A percentile compares a stretch with the other conserved stretches of the same genome.
phyloP scores from a whole-genome alignment of 2,113 vertebrate species.

The Conger conger region DNA sequence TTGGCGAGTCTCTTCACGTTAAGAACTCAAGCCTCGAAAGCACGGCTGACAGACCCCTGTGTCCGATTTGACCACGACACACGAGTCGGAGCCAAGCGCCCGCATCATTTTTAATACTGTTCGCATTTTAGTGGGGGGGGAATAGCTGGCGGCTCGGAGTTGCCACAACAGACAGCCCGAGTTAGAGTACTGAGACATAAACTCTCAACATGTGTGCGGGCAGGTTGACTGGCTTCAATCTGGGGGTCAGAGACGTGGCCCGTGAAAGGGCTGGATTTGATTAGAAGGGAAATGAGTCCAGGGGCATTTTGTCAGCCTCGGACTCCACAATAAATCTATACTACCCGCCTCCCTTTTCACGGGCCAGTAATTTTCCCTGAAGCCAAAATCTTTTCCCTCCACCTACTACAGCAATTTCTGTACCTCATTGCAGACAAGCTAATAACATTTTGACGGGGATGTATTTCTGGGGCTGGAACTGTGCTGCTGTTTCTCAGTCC shows the following conservation, averaged over 20 bases:
- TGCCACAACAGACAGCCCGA: not conserved
- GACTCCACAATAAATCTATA: not conserved
- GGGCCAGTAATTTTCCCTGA: not conserved
- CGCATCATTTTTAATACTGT: not conserved
- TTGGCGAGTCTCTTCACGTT: constrained; percentile 13
- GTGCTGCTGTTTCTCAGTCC: not conserved
- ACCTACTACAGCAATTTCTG: not conserved
- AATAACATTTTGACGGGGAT: not conserved
- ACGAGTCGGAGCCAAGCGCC: not conserved
- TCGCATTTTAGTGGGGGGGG: not conserved
- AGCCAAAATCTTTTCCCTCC: not conserved
- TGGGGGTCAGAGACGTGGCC: not conserved
- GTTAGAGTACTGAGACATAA: not conserved
- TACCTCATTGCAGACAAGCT: not conserved
- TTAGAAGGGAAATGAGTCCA: not conserved
- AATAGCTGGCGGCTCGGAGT: not conserved
- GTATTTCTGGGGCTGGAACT: not conserved
- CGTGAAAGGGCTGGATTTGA: not conserved
- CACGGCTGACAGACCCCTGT: not conserved
- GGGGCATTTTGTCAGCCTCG: not conserved
- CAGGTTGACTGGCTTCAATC: not conserved
- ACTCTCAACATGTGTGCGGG: not conserved
- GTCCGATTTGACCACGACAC: not conserved
- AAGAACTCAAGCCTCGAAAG: constrained; percentile 12
- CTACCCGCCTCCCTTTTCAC: not conserved